These are phyloP conservation scores for Oenanthe melanoleuca DNA, from an alignment of 2,113 vertebrate genomes.

Conservation along the genomic window DNA sequence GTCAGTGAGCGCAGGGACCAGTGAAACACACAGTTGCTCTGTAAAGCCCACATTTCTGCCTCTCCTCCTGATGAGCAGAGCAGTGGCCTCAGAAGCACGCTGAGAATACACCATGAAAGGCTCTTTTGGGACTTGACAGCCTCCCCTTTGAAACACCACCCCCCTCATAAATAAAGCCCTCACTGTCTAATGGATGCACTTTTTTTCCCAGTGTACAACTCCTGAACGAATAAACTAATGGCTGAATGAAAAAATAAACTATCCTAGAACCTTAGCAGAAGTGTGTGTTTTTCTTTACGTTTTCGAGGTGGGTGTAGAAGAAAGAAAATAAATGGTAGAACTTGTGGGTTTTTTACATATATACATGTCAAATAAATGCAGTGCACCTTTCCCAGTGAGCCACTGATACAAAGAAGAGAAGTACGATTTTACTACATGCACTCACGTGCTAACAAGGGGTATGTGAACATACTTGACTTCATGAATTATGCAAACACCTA, in stretches of 20 bases:
- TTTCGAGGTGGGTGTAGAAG: slow-evolving; percentile 53
- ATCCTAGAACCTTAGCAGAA: slow-evolving; percentile 48
- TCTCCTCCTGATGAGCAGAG: slow-evolving; percentile 76
- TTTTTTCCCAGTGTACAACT: slow-evolving; percentile 70
- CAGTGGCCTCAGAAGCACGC: slow-evolving; percentile 69
- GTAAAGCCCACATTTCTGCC: slow-evolving; percentile 77
- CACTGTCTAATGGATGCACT: slow-evolving; percentile 71
- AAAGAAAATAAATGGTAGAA: slow-evolving; percentile 67
- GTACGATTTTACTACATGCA: neutral
- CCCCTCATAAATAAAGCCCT: slow-evolving; percentile 73
- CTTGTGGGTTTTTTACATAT: slow-evolving; percentile 49
- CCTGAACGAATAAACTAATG: slow-evolving; percentile 72
- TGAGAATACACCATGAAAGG: slow-evolving; percentile 69
- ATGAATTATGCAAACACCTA: slow-evolving; percentile 62
- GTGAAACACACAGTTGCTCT: slow-evolving; percentile 73
- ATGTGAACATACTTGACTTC: slow-evolving; percentile 59
- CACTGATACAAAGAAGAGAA: slow-evolving; percentile 20
- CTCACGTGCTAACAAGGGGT: slow-evolving; percentile 20
- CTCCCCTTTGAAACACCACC: slow-evolving; percentile 64
- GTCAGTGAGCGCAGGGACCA: slow-evolving; percentile 68
- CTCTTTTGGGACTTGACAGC: slow-evolving; percentile 68
- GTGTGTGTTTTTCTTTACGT: slow-evolving; percentile 65
- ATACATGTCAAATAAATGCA: slow-evolving; percentile 18
- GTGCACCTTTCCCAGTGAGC: slow-evolving; percentile 21
- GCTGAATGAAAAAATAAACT: slow-evolving; percentile 75